A percentile compares a stretch with the other conserved stretches of the same genome.
Evolutionary conservation across 2,797 vertebrate genomes (phyloP).

Genomic region (Carapus acus): DNA sequence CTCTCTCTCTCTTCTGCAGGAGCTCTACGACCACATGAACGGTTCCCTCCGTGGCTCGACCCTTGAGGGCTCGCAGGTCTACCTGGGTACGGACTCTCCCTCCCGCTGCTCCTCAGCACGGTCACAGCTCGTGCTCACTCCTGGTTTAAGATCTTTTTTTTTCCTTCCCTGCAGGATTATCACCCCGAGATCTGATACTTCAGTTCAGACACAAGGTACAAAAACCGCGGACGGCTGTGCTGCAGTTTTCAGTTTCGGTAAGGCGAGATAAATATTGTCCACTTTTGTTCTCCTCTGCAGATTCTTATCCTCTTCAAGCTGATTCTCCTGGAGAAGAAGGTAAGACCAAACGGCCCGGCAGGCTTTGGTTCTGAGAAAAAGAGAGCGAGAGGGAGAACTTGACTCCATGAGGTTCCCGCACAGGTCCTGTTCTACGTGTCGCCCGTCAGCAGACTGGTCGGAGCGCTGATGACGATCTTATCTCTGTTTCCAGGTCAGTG

Average conservation of each 20-base stretch:
- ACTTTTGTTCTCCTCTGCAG: constrained; percentile 53
- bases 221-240: background rate
- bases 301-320: constrained; percentile 94
- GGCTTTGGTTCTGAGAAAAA: too few relatives aligned
- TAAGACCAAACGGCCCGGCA: constrained; percentile 36
- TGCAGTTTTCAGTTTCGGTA: background rate
- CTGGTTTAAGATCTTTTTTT: background rate
- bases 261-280: background rate
- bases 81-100: constrained; percentile 74
- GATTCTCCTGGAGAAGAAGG: constrained; percentile 97
- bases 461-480: constrained; percentile 89
- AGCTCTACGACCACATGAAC: constrained; percentile 98
- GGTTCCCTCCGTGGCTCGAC: constrained; percentile 80
- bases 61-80: constrained; percentile 90
- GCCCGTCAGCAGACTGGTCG: constrained; percentile 90
- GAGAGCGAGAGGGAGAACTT: too few relatives aligned
- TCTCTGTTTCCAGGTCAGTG: constrained; percentile 97
- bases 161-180: constrained; percentile 77
- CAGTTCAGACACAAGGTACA: constrained; percentile 95
- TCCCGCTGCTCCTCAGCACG: background rate
- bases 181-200: constrained; percentile 92
- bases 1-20: constrained; percentile 65
- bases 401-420: too few relatives aligned
- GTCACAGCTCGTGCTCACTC: background rate
- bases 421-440: constrained; percentile 95